Percentiles rank a stretch among this genome's conserved stretches.
These are phyloP conservation scores for Galemys pyrenaicus DNA, from an alignment of 2,113 vertebrate species.

Conservation along the genomic window DNA sequence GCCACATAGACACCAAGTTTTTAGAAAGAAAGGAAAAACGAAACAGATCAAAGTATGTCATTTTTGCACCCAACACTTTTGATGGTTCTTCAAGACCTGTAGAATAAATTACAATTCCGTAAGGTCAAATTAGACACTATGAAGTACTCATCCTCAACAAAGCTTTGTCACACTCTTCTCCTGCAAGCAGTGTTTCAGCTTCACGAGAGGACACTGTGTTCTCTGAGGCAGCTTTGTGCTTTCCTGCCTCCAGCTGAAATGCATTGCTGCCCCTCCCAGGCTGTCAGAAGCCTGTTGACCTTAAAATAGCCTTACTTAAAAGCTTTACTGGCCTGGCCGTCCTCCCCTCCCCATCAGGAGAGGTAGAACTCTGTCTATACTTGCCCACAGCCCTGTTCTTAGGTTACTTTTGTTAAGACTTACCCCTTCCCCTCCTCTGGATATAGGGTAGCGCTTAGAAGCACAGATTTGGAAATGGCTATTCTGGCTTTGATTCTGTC, in stretches of 20 bases:
- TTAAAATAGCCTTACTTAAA: slow-evolving; percentile 29
- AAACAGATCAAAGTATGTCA: neutral
- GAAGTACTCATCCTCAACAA: neutral
- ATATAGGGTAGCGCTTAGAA: neutral
- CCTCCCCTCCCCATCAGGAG: neutral
- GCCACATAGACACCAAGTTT: neutral
- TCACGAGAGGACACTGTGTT: neutral
- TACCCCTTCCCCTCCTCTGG: neutral
- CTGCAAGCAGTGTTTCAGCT: neutral
- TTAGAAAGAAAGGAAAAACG: neutral
- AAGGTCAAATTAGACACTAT: neutral
- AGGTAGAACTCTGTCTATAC: neutral
- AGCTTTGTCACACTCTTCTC: neutral
- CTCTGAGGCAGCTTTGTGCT: neutral
- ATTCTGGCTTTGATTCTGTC: neutral
- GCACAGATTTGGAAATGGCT: neutral
- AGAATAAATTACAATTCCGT: slow-evolving; percentile 10
- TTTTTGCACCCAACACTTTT: slow-evolving; percentile 9
- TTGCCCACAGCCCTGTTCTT: neutral
- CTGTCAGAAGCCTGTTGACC: neutral
- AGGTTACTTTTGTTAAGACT: neutral
- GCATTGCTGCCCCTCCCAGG: neutral
- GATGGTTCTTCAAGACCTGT: neutral
- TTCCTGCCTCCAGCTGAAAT: neutral
- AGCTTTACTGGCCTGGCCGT: neutral